phyloP scores from a whole-genome alignment of 2,888 invertebrate genomes.

The Gasteruption jaculator region DNA sequence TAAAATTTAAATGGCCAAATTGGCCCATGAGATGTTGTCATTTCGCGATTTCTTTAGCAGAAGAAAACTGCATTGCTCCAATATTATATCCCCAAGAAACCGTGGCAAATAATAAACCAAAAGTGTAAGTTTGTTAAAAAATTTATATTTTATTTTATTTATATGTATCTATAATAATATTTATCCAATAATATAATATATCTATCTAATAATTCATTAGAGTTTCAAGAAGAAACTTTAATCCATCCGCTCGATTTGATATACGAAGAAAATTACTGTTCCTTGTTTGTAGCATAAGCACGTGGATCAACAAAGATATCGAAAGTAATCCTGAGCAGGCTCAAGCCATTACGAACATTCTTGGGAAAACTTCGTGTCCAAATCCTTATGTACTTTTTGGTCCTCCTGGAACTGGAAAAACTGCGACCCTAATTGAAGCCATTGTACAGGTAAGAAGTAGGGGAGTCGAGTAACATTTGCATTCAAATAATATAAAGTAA shows the following conservation, averaged over 20 bases:
- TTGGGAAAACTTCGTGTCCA: constrained; percentile 59
- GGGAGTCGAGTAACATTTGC: no score
- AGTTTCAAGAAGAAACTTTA: neutral
- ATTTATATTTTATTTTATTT: neutral
- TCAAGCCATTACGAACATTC: constrained; percentile 64
- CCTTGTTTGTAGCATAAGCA: no score
- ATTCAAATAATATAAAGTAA: no score
- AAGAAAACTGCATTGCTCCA: constrained; percentile 17
- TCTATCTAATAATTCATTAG: neutral
- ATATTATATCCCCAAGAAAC: constrained; percentile 26
- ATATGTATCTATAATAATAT: no score
- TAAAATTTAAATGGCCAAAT: constrained; percentile 22
- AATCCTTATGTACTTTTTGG: constrained; percentile 82
- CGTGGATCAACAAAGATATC: constrained; percentile 50
- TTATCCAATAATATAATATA: neutral
- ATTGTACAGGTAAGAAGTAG: constrained; percentile 58
- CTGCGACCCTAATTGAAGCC: constrained; percentile 67
- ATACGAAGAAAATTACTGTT: no score
- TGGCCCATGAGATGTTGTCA: constrained; percentile 27
- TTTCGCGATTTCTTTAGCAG: constrained; percentile 23
- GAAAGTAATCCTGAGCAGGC: constrained; percentile 59
- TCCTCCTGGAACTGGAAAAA: constrained; percentile 81
- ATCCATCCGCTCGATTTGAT: no score
- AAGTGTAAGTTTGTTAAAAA: constrained; percentile 14
- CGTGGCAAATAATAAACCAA: constrained; percentile 2